Base-by-base conservation (phyloP, 2,888 invertebrate species). In the Dryadula phaetusa region DNA sequence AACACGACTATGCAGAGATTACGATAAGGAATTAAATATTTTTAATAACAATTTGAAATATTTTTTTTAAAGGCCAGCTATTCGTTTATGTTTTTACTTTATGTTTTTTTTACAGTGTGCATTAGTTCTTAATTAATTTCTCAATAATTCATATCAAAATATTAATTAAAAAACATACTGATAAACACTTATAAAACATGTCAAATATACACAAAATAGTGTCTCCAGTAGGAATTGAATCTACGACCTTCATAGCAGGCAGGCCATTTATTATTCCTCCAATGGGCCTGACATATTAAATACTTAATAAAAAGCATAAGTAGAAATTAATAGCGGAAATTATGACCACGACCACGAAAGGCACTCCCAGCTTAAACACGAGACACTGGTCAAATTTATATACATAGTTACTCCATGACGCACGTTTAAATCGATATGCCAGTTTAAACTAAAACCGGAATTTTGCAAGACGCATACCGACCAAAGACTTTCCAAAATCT, bases 401-500 rank as follows among this genome's bases (percentile, higher is more conserved):
- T 10, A 61, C 14, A 53, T 49, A 37, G 18, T 7, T 47, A 42
- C 5, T 44, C 6, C 28, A 28, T 6, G 64, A 49, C 64, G 28
- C 58, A 49, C 64, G 58, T 58, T 32, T 49, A 64, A 58, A 18
- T 37, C 49, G 40, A 46, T 64, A 54, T 22, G 40, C 47, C 28
- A 47, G 58, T 49, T 58, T 64, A 34, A 64, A 49, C 28, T 40
- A 44, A 37, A 46, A 58, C 37, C 56, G 64, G 58, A 58, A 64
- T 64, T 64, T 64, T 47, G 58, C 64, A 58, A 64, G 37, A 54
- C 53, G 22, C 44, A 64, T 64, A 56, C 47, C 46, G 6, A 56
- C 34, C 34, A 28, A 46, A 34, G 32, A 18, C 56, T 64, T 64
- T 47, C 20, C 40, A 37, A 25, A 44, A 7, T 60, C 18, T 32